Percentiles rank a stretch among this genome's conserved stretches.
Conservation (phyloP, 2,888 invertebrate species). For the Drosophila merina region DNA sequence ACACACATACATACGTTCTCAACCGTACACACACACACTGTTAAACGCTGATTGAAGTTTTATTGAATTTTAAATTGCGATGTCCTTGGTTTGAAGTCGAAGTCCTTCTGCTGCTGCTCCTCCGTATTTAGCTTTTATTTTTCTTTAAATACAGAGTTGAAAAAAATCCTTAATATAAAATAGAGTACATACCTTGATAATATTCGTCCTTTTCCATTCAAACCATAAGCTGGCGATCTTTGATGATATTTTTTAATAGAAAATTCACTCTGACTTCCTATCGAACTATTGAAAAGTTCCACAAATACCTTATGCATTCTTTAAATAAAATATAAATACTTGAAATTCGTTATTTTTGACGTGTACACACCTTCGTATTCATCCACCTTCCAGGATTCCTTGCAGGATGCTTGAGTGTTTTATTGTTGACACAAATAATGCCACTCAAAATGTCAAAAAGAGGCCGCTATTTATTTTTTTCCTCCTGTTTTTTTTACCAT, state of each 20-base stretch:
- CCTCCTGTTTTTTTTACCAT: constrained; percentile 8
- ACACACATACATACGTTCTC: constrained; percentile 12
- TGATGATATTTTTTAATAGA: too few species aligned
- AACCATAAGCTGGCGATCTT: too few species aligned
- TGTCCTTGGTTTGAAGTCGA: constrained; percentile 42
- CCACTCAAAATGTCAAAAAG: constrained; percentile 76
- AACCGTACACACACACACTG: constrained; percentile 15
- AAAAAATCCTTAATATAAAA: background rate
- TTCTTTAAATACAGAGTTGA: constrained; percentile 14
- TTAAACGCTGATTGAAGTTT: constrained; percentile 76
- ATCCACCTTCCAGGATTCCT: constrained; percentile 9
- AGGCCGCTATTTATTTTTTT: constrained; percentile 51
- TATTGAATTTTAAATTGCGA: constrained; percentile 74
- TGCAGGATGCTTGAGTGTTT: constrained; percentile 65
- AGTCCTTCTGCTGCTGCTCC: constrained; percentile 5
- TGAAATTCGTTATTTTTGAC: background rate
- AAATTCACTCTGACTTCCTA: background rate
- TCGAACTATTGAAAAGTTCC: background rate
- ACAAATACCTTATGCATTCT: background rate
- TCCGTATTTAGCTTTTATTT: constrained; percentile 17
- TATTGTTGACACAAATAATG: constrained; percentile 79
- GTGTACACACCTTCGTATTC: constrained; percentile 1
- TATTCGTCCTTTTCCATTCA: too few species aligned
- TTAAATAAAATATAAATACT: background rate
- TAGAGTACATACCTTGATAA: background rate